Evolutionary conservation across 2,113 vertebrate species (phyloP).

Genomic region (Turdus rufiventris): DNA sequence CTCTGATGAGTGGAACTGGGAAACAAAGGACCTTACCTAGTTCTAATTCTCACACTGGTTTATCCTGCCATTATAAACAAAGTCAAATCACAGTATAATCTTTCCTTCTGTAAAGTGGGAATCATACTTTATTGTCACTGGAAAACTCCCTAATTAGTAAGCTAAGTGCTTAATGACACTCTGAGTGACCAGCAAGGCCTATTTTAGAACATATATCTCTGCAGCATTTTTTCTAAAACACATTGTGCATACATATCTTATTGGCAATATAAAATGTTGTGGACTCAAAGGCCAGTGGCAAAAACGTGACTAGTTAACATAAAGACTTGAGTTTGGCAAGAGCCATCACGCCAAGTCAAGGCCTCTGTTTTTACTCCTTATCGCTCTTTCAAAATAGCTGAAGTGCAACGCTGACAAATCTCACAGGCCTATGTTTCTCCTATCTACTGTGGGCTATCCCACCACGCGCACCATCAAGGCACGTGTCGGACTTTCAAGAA

Average conservation of each 20-base stretch:
- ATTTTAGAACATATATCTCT: background rate
- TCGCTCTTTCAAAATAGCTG: background rate
- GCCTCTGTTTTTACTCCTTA: background rate
- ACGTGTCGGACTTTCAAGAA: accelerated
- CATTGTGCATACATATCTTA: background rate
- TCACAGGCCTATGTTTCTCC: background rate
- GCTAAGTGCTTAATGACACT: background rate
- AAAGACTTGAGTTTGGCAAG: background rate
- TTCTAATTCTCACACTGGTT: background rate
- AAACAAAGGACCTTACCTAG: background rate
- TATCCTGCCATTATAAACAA: background rate
- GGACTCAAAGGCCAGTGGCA: background rate
- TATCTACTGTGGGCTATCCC: background rate
- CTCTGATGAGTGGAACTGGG: background rate
- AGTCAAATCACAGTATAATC: background rate
- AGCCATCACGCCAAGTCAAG: background rate
- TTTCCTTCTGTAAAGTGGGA: background rate
- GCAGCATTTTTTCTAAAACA: background rate
- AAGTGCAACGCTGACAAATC: background rate
- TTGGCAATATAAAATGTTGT: background rate
- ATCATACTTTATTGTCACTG: background rate
- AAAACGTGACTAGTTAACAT: background rate
- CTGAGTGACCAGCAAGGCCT: background rate
- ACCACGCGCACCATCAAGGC: accelerated
- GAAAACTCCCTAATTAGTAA: background rate